Evolutionary conservation across 2,113 vertebrate species (phyloP).

Genomic region (Bungarus multicinctus): DNA sequence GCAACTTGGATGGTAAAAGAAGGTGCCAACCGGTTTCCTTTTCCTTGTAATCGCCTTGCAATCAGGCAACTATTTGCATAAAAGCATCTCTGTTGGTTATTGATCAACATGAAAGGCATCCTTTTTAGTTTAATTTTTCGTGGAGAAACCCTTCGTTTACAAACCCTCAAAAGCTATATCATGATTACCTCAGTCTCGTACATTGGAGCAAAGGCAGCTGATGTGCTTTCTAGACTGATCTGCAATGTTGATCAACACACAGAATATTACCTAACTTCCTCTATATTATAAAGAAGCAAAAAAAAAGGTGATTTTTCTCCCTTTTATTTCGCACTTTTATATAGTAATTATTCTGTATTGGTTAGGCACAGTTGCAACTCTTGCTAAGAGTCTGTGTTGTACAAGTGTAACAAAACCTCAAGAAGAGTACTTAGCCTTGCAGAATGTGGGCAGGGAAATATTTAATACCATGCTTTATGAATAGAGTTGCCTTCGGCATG

Average conservation of each 20-base stretch:
- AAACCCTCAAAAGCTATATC: neutral
- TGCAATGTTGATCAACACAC: neutral
- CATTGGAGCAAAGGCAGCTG: neutral
- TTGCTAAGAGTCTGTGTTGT: neutral
- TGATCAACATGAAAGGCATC: conserved; percentile 56
- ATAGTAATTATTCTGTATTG: neutral
- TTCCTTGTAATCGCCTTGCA: conserved; percentile 29
- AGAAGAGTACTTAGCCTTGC: conserved; percentile 35
- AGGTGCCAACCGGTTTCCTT: neutral
- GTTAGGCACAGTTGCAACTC: conserved; percentile 8
- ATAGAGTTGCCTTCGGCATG: conserved; percentile 43
- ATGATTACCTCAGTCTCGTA: neutral
- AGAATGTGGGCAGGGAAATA: conserved; percentile 34
- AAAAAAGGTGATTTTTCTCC: neutral
- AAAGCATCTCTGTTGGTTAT: conserved; percentile 56
- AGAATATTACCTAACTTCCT: neutral
- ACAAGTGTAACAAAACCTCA: conserved; percentile 5
- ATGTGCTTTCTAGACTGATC: neutral
- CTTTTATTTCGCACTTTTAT: neutral
- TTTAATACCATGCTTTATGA: conserved; percentile 52
- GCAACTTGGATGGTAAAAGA: conserved; percentile 11
- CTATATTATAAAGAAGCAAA: neutral
- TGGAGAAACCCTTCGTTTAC: conserved; percentile 37
- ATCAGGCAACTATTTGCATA: conserved; percentile 51
- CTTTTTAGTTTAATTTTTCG: conserved; percentile 49